Evolutionary conservation across 2,888 invertebrate genomes (phyloP).

Genomic region (Ormyrus rosae): DNA sequence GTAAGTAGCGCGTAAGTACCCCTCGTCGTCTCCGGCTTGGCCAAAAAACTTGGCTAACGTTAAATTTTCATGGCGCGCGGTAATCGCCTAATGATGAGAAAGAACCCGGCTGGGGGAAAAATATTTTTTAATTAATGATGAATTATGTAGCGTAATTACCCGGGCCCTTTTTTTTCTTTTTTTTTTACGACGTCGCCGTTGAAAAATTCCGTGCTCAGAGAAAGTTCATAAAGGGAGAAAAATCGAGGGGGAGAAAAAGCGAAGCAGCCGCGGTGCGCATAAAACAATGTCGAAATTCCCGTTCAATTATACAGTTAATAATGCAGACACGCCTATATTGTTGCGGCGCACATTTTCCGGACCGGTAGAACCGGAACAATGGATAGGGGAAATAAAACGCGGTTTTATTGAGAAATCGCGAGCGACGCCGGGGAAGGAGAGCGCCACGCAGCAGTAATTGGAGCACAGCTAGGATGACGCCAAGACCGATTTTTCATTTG

Average conservation of each 20-base stretch:
- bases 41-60: neutral
- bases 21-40: neutral
- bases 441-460: neutral
- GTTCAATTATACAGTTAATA: slow-evolving; percentile 43
- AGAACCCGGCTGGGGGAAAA: slow-evolving; percentile 2
- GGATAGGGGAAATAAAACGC: neutral
- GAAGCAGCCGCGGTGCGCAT: slow-evolving; percentile 2
- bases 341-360: neutral
- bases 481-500: slow-evolving; percentile 4
- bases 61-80: slow-evolving; percentile 1
- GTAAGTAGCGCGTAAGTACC: neutral
- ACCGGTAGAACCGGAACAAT: neutral
- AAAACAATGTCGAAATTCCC: slow-evolving; percentile 48
- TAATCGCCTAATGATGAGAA: slow-evolving; percentile 40
- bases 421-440: neutral
- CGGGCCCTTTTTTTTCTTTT: neutral
- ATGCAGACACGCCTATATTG: slow-evolving; percentile 8
- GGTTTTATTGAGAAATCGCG: slow-evolving; percentile 17
- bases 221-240: slow-evolving; percentile 49
- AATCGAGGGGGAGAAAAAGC: slow-evolving; percentile 1
- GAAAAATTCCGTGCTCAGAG: slow-evolving; percentile 4
- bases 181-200: slow-evolving; percentile 10
- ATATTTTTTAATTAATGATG: slow-evolving; percentile 52
- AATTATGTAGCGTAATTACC: slow-evolving; percentile 43
- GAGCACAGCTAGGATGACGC: neutral